phyloP scores from a whole-genome alignment of 2,113 vertebrate genomes.

The Verasper variegatus region DNA sequence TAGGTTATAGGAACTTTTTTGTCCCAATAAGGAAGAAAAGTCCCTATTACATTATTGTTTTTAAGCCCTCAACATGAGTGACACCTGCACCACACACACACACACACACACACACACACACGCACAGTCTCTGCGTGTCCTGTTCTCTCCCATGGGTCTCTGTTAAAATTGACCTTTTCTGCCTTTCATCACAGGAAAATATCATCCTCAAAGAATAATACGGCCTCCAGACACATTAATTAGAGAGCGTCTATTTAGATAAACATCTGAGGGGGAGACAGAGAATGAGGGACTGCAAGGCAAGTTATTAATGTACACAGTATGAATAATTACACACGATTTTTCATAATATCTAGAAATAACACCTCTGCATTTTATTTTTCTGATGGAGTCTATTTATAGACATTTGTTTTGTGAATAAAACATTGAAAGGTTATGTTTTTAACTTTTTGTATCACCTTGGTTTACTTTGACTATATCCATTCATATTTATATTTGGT shows the following conservation, averaged over 20 bases:
- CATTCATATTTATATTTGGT: not conserved
- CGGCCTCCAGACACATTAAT: conserved; percentile 93
- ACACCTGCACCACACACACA: not conserved
- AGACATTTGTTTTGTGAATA: not conserved
- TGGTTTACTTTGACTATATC: not conserved
- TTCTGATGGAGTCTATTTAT: conserved; percentile 6
- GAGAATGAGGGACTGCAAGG: conserved; percentile 71
- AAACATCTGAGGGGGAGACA: conserved; percentile 82
- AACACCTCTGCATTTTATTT: conserved; percentile 43
- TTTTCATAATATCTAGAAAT: conserved; percentile 64
- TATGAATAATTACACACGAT: conserved; percentile 76
- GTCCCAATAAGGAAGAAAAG: too few species aligned
- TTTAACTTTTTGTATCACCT: not conserved
- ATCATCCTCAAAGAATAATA: conserved; percentile 88
- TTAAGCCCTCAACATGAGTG: too few species aligned
- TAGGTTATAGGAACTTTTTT: too few species aligned
- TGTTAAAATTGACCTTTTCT: conserved; percentile 82
- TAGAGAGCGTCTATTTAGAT: conserved; percentile 91
- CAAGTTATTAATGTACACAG: conserved; percentile 91
- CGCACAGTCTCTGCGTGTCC: conserved; percentile 20
- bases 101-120: not conserved
- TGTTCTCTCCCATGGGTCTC: conserved; percentile 71
- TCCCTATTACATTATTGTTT: too few species aligned
- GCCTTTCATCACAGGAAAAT: conserved; percentile 77
- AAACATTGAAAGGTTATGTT: not conserved